A percentile compares a stretch with the other conserved stretches of the same genome.
These are phyloP conservation scores for Drosophila nr. perissopoda DNA, from an alignment of 2,888 invertebrate genomes.

Conservation along the genomic window DNA sequence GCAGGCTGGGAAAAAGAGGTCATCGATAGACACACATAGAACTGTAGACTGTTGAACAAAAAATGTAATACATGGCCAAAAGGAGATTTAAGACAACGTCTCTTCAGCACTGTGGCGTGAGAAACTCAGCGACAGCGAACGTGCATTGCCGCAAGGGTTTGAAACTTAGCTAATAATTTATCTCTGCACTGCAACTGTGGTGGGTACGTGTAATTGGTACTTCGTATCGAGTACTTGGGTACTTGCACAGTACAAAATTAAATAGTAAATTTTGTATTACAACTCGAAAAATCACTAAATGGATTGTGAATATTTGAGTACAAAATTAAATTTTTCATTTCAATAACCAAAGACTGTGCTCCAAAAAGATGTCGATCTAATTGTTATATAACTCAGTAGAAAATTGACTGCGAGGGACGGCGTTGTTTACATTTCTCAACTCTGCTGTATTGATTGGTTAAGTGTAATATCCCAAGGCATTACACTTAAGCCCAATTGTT, in stretches of 20 bases:
- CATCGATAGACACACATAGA: constrained; percentile 61
- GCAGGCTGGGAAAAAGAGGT: constrained; percentile 64
- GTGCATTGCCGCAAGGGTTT: constrained; percentile 74
- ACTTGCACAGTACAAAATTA: constrained; percentile 1
- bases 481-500: background rate
- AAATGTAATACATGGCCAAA: constrained; percentile 50
- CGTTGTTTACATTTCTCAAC: background rate
- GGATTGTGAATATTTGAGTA: background rate
- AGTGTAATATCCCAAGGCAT: background rate
- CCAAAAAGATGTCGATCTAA: background rate
- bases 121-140: constrained; percentile 69
- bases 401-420: background rate
- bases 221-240: constrained; percentile 13
- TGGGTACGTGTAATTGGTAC: constrained; percentile 6
- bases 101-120: constrained; percentile 59
- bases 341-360: background rate
- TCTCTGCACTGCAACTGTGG: constrained; percentile 57
- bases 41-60: constrained; percentile 33
- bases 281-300: background rate
- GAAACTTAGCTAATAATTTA: constrained; percentile 70
- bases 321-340: background rate
- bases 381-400: background rate
- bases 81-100: constrained; percentile 43
- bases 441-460: too few relatives aligned
- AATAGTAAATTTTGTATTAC: background rate